Conservation (phyloP, 2,888 invertebrate species). For the Darwinula stevensoni region DNA sequence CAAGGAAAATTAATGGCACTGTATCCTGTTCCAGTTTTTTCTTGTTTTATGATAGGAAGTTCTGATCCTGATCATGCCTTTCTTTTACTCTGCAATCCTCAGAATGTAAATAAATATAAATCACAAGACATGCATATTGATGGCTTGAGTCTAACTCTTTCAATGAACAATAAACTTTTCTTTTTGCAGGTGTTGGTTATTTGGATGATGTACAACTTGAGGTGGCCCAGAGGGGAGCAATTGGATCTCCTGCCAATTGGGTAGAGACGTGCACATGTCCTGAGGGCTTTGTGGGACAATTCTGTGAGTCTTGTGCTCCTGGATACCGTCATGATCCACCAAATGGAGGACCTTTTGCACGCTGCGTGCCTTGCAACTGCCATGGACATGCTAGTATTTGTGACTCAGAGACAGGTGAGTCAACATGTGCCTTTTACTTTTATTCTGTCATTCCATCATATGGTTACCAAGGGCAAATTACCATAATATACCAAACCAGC, state of each 20-base stretch:
- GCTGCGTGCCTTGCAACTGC: slow-evolving; percentile 86
- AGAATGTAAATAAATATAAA: slow-evolving; percentile 6
- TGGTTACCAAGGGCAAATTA: too few species aligned
- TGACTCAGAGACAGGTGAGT: slow-evolving; percentile 58
- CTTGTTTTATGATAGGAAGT: too few species aligned
- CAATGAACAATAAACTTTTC: neutral
- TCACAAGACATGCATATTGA: slow-evolving; percentile 3
- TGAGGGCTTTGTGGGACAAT: slow-evolving; percentile 59
- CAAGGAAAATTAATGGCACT: too few species aligned
- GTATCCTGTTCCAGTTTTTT: too few species aligned
- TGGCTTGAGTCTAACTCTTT: neutral
- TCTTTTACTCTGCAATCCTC: too few species aligned
- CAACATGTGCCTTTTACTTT: too few species aligned
- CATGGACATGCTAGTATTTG: slow-evolving; percentile 87
- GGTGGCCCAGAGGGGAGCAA: slow-evolving; percentile 53
- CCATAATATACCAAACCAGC: too few species aligned
- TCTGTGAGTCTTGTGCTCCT: slow-evolving; percentile 87
- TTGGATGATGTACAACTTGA: slow-evolving; percentile 64
- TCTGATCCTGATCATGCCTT: too few species aligned
- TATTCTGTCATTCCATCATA: too few species aligned
- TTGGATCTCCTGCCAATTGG: slow-evolving; percentile 55
- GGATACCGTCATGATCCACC: slow-evolving; percentile 76
- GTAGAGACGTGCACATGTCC: slow-evolving; percentile 82
- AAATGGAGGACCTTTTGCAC: slow-evolving; percentile 68
- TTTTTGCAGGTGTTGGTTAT: slow-evolving; percentile 33